phyloP scores from a whole-genome alignment of 2,888 invertebrate species.

The Cantharis rufa region DNA sequence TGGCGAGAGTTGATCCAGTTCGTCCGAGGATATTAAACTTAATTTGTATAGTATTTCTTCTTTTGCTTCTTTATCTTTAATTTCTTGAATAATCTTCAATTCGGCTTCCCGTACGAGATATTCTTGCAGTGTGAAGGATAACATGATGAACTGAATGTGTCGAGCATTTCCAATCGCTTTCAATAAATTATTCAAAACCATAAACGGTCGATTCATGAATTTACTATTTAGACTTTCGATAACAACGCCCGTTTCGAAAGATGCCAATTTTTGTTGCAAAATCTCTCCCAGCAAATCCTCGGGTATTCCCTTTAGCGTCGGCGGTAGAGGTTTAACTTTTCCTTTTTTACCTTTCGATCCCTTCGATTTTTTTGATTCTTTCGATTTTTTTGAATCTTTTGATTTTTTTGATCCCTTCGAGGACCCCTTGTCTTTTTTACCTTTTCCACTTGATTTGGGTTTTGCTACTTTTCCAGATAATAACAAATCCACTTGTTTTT shows the following conservation, averaged over 20 bases:
- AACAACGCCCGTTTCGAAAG: slow-evolving; percentile 39
- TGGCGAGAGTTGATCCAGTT: slow-evolving; percentile 32
- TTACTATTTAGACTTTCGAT: slow-evolving; percentile 48
- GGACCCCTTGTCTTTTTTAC: slow-evolving; percentile 21
- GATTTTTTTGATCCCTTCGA: slow-evolving; percentile 4
- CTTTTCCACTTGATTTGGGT: slow-evolving; percentile 4
- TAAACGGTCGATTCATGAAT: slow-evolving; percentile 42
- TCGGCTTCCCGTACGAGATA: not conserved
- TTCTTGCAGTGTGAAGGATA: slow-evolving; percentile 29
- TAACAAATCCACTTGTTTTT: slow-evolving; percentile 40
- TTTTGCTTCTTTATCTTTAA: slow-evolving; percentile 31
- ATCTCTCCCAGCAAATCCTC: slow-evolving; percentile 40
- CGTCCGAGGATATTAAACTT: slow-evolving; percentile 36
- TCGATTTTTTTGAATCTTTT: no score
- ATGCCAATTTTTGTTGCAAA: slow-evolving; percentile 36
- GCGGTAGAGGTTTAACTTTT: slow-evolving; percentile 13
- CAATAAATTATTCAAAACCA: slow-evolving; percentile 43
- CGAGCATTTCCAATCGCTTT: slow-evolving; percentile 43
- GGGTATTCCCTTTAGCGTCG: slow-evolving; percentile 43
- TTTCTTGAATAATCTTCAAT: slow-evolving; percentile 29
- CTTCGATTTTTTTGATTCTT: slow-evolving; percentile 3
- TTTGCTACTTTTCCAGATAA: slow-evolving; percentile 35
- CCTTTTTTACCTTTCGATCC: slow-evolving; percentile 17
- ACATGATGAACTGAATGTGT: slow-evolving; percentile 45
- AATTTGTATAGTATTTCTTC: slow-evolving; percentile 27